phyloP scores from a whole-genome alignment of 2,797 vertebrate species.

The Lacerta viridis region DNA sequence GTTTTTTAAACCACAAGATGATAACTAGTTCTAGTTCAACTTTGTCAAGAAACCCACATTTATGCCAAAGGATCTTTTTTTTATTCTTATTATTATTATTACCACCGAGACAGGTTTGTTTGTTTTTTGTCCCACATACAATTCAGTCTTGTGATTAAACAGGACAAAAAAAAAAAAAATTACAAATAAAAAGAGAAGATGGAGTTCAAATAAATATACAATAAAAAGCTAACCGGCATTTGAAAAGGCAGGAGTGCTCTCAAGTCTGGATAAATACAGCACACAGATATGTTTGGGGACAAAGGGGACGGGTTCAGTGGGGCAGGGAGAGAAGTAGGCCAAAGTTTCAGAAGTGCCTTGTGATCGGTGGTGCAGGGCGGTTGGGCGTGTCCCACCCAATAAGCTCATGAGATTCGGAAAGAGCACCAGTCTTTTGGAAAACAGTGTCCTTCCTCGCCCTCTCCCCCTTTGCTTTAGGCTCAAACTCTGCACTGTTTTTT shows the following conservation, averaged over 20 bases:
- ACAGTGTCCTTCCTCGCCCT: background rate
- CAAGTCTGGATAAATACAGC: conserved; percentile 15
- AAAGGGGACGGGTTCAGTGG: no score
- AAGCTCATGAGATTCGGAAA: background rate
- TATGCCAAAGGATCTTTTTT: conserved; percentile 75
- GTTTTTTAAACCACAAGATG: no score
- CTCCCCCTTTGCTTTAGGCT: background rate
- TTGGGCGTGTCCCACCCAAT: background rate
- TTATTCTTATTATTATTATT: conserved; percentile 20
- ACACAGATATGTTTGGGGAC: background rate
- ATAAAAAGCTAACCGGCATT: conserved; percentile 80
- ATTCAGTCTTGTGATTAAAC: conserved; percentile 75
- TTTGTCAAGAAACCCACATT: background rate
- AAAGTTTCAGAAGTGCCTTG: background rate
- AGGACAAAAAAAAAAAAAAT: conserved; percentile 77
- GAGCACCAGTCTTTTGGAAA: background rate
- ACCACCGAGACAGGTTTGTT: conserved; percentile 67
- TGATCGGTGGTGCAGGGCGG: background rate
- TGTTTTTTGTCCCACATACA: conserved; percentile 83
- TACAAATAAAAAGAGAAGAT: background rate
- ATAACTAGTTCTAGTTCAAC: background rate
- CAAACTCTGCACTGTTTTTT: background rate
- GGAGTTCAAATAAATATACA: conserved; percentile 81
- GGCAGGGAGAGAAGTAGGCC: background rate
- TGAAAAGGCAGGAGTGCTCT: conserved; percentile 61